Evolutionary conservation across 2,888 invertebrate genomes (phyloP).

Genomic region (Drosophila anomalata): DNA sequence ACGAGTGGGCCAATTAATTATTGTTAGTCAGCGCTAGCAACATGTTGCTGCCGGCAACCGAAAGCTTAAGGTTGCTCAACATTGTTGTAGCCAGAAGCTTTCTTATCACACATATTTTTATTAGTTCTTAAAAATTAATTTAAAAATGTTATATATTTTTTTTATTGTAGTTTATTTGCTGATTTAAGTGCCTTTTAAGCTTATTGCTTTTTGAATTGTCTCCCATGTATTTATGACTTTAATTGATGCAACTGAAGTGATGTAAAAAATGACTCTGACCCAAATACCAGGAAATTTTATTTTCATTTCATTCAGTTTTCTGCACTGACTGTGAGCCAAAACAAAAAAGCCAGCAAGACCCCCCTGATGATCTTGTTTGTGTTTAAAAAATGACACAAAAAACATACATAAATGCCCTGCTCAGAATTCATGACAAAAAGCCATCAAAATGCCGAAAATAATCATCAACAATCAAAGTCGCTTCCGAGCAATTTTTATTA

Average conservation of each 20-base stretch:
- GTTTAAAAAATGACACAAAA: constrained; percentile 6
- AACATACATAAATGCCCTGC: constrained; percentile 29
- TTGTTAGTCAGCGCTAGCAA: constrained; percentile 22
- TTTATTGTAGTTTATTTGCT: background rate
- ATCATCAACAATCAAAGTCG: constrained; percentile 64
- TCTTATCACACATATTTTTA: constrained; percentile 54
- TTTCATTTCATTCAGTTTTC: constrained; percentile 47
- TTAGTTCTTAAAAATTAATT: background rate
- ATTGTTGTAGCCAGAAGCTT: constrained; percentile 52
- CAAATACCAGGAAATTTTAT: constrained; percentile 59
- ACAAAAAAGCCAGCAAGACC: constrained; percentile 30
- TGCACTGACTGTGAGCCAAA: constrained; percentile 18
- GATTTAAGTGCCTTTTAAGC: background rate
- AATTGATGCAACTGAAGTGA: constrained; percentile 61
- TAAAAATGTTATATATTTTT: background rate
- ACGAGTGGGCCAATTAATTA: constrained; percentile 33
- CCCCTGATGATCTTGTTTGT: constrained; percentile 15
- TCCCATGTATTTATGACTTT: constrained; percentile 50
- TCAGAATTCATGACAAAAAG: constrained; percentile 60
- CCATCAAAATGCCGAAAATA: constrained; percentile 60
- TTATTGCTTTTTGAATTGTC: background rate
- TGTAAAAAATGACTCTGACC: constrained; percentile 57
- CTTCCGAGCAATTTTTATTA: constrained; percentile 62
- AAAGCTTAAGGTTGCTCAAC: constrained; percentile 51
- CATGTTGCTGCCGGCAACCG: constrained; percentile 37